Base-by-base conservation (phyloP, 2,797 vertebrate species). In the Moxostoma hubbsi region DNA sequence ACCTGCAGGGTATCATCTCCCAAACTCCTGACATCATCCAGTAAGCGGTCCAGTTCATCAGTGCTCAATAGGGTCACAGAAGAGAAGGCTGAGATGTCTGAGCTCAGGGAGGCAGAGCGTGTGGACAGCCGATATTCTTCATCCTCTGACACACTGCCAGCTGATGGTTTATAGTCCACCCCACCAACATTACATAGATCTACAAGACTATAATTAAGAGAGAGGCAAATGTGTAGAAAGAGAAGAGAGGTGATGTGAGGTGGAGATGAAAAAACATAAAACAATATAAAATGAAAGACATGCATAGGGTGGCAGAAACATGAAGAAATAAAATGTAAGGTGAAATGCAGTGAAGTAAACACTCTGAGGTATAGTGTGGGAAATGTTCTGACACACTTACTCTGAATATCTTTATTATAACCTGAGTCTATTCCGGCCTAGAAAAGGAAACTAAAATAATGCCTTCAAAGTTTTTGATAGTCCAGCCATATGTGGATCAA, bases 121-220 rank as follows among this genome's bases (percentile, higher is more conserved):
- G 85, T 80, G 0, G 77, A 47, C 8, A 80, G 82, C 87, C 87
- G 91, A 16, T 91, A 90, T 0, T 91, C 84, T 0, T 93, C 92
- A 7, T 88, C 88, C 11, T 89, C 90, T 0, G 87, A 88, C 46
- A 90, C 88, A 47, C 58, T 64, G 45, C 57, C 74, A 36, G 81
- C 78, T 3, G 63, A 45, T 10, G 53, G 45, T 15, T 53, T 55
- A 0, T 85, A 88, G 8, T 94, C 93, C 18, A 87, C 84, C 10
- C 92, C 94, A 5, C 93, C 91, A 63, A 93, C 92, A 87, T 90
- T 91, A 75, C 90, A 92, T 75, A 95, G 87, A 6, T 95, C 93
- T 7, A 92, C 88, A 24, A 94, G 88, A 76, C 94, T 95, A 10
- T 5, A 53, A 74, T 54, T 71, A 24, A 58, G 16, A 79, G 50